Conservation (phyloP, 2,113 vertebrate species). For the Mus spicilegus region DNA sequence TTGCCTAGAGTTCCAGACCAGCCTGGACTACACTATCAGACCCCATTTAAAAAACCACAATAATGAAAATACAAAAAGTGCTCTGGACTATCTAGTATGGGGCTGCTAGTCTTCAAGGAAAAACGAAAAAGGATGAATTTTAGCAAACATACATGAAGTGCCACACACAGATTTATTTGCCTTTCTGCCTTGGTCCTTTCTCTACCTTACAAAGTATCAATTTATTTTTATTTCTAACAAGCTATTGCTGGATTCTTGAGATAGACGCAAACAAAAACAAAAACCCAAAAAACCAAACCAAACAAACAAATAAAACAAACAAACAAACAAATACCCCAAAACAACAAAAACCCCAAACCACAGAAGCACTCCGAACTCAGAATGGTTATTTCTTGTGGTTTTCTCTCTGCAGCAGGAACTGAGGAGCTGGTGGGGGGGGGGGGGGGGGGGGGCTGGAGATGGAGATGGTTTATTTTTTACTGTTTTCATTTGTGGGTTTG, state of each 20-base stretch:
- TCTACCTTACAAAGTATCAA: neutral
- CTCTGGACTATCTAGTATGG: neutral
- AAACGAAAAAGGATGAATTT: neutral
- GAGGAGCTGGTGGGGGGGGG: neutral
- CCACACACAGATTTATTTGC: constrained; percentile 12
- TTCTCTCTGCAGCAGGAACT: neutral
- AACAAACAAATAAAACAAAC: too few species aligned
- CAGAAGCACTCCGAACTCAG: neutral
- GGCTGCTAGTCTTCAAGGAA: neutral
- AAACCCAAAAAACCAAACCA: neutral
- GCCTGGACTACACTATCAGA: neutral
- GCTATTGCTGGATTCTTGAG: constrained; percentile 34
- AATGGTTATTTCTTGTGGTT: neutral
- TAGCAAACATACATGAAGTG: constrained; percentile 41
- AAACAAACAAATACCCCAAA: too few species aligned
- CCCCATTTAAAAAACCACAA: neutral
- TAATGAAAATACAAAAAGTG: neutral
- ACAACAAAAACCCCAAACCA: neutral
- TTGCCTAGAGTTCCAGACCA: neutral
- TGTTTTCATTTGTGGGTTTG: neutral
- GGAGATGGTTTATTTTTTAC: neutral
- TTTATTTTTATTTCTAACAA: constrained; percentile 45
- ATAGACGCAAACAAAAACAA: neutral
- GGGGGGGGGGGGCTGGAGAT: neutral
- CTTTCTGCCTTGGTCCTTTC: neutral